A percentile compares a stretch with the other conserved stretches of the same genome.
phyloP scores from a whole-genome alignment of 2,888 invertebrate species.

The Phyllotreta cruciferae region DNA sequence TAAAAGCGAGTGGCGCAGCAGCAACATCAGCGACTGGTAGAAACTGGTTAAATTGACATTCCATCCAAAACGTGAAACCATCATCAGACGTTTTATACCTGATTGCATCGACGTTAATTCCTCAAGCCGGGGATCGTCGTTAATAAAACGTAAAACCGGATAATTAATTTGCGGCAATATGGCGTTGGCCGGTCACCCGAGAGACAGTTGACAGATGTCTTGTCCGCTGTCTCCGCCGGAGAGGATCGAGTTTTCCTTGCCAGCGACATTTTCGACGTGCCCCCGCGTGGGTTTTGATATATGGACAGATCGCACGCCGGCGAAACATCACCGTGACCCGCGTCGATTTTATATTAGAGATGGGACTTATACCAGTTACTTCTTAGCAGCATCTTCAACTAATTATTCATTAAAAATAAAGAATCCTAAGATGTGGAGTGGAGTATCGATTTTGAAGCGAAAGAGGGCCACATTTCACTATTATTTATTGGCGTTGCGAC shows the following conservation, averaged over 20 bases:
- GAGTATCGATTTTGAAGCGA: slow-evolving; percentile 41
- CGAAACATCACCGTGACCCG: slow-evolving; percentile 60
- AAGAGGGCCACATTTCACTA: slow-evolving; percentile 42
- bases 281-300: slow-evolving; percentile 57
- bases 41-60: no score
- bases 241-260: slow-evolving; percentile 33
- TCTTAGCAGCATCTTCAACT: no score
- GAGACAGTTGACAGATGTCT: slow-evolving; percentile 45
- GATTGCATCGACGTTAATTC: slow-evolving; percentile 31
- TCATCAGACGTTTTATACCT: background rate
- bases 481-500: slow-evolving; percentile 38
- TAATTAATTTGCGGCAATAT: slow-evolving; percentile 51
- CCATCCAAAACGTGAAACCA: no score
- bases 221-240: slow-evolving; percentile 45
- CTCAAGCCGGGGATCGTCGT: slow-evolving; percentile 31
- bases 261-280: slow-evolving; percentile 29
- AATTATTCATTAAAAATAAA: no score
- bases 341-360: slow-evolving; percentile 46
- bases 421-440: slow-evolving; percentile 31
- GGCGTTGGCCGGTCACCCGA: slow-evolving; percentile 44
- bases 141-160: slow-evolving; percentile 37
- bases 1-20: no score
- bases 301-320: slow-evolving; percentile 55
- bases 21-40: no score
- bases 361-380: slow-evolving; percentile 13